Evolutionary conservation across 2,113 vertebrate species (phyloP).

Genomic region (Vulpes lagopus): DNA sequence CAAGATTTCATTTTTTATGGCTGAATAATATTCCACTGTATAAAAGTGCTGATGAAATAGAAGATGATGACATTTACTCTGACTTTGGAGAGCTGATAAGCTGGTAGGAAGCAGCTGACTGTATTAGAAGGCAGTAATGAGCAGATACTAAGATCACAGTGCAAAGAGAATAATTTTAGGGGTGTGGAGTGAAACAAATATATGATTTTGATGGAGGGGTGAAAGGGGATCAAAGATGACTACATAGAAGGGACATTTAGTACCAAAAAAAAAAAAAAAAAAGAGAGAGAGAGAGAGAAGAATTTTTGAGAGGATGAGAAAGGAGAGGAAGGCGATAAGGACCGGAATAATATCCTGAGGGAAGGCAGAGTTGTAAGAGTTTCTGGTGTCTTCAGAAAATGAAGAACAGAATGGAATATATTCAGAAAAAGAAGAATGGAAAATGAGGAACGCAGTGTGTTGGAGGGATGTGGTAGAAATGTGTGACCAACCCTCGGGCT

Average conservation of each 20-base stretch:
- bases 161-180: neutral
- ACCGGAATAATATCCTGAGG: neutral
- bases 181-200: neutral
- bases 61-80: neutral
- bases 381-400: neutral
- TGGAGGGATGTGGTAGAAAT: neutral
- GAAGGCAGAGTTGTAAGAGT: neutral
- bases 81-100: neutral
- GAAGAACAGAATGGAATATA: neutral
- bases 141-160: neutral
- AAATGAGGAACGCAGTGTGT: neutral
- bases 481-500: neutral
- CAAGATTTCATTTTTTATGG: neutral
- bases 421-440: neutral
- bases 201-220: neutral
- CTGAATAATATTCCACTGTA: neutral
- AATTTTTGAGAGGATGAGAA: conserved; percentile 10
- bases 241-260: neutral
- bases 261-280: neutral
- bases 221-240: neutral
- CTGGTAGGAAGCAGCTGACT: neutral
- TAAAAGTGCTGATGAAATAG: neutral
- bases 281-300: neutral
- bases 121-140: neutral
- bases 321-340: neutral